Evolutionary conservation across 2,797 vertebrate genomes (phyloP).

Genomic region (Brachymystax lenok): DNA sequence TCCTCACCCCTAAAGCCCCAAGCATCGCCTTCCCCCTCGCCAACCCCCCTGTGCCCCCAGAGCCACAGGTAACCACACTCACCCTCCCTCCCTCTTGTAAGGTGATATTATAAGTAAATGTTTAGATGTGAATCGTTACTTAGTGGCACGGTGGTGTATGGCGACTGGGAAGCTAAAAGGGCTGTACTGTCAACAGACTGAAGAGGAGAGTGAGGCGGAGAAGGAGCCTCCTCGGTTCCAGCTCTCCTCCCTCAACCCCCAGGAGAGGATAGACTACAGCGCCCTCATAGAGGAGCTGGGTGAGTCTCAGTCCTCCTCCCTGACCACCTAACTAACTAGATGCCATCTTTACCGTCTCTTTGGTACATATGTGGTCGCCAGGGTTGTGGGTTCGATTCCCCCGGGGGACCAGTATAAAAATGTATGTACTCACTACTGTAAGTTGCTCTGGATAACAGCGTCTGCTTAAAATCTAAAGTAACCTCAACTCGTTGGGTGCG

Average conservation of each 20-base stretch:
- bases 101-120: neutral
- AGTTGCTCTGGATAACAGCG: no score
- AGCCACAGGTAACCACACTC: conserved; percentile 72
- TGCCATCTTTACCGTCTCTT: neutral
- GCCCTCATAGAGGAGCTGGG: conserved; percentile 95
- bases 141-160: neutral
- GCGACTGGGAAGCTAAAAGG: neutral
- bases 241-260: conserved; percentile 94
- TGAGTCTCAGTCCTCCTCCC: conserved; percentile 60
- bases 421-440: no score
- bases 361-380: neutral
- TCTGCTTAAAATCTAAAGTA: neutral
- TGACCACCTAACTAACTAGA: neutral
- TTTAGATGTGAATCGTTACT: neutral
- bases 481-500: neutral
- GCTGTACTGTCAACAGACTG: conserved; percentile 37
- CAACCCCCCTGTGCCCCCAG: conserved; percentile 82
- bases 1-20: conserved; percentile 84
- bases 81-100: neutral
- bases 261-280: conserved; percentile 95
- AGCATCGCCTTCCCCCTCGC: conserved; percentile 86
- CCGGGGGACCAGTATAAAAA: no score
- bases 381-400: no score
- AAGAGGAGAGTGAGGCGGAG: conserved; percentile 65
- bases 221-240: conserved; percentile 85